phyloP scores from a whole-genome alignment of 2,797 vertebrate genomes.

The Anguilla marmorata region DNA sequence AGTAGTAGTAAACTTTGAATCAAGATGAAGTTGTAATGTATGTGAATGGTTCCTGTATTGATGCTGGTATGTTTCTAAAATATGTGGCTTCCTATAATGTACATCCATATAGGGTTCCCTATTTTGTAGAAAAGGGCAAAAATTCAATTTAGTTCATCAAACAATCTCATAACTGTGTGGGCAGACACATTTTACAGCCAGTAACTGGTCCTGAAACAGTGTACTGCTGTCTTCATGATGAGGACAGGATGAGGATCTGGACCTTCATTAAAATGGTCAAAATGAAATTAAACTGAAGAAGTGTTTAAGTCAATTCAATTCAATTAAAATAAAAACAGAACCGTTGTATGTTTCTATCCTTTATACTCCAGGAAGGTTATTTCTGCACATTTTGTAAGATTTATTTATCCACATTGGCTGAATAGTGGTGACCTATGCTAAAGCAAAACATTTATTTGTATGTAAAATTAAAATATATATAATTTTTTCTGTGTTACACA shows the following conservation, averaged over 20 bases:
- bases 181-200: background rate
- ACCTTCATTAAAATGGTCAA: background rate
- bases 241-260: background rate
- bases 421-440: background rate
- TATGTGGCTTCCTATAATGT: background rate
- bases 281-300: background rate
- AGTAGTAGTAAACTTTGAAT: background rate
- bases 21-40: background rate
- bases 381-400: background rate
- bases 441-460: slow-evolving; percentile 3
- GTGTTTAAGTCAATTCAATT: background rate
- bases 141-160: background rate
- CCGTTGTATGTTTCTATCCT: background rate
- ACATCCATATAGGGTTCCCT: background rate
- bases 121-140: background rate
- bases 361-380: background rate
- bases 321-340: background rate
- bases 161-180: background rate
- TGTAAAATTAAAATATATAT: background rate
- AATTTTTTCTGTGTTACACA: background rate
- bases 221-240: background rate
- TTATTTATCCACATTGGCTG: background rate
- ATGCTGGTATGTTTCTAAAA: background rate
- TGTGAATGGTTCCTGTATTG: background rate
- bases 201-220: background rate